A percentile compares a stretch with the other conserved stretches of the same genome.
Evolutionary conservation across 1,140 invertebrate genomes (phyloP).

Genomic region (Achroia grisella): DNA sequence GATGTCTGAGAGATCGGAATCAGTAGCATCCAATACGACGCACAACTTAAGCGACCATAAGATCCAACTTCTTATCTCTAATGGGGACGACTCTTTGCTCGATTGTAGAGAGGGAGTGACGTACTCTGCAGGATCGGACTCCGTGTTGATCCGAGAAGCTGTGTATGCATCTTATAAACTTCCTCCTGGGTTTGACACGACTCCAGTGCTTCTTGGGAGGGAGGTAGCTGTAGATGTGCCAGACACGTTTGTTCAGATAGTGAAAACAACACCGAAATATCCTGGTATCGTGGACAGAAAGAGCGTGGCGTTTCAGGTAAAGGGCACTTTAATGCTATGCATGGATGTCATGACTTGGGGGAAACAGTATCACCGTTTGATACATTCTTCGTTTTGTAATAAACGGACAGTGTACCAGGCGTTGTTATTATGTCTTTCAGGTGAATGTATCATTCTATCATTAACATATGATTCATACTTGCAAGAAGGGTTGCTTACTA

Average conservation of each 20-base stretch:
- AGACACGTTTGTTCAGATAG: constrained; percentile 82
- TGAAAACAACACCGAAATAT: constrained; percentile 84
- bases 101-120: constrained; percentile 65
- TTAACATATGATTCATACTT: background rate
- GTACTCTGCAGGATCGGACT: constrained; percentile 62
- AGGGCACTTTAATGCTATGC: constrained; percentile 25
- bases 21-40: constrained; percentile 43
- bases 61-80: constrained; percentile 66
- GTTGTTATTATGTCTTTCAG: too few relatives aligned
- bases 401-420: too few relatives aligned
- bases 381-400: too few relatives aligned
- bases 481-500: too few relatives aligned
- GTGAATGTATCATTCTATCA: too few relatives aligned
- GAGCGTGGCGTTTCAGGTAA: constrained; percentile 66
- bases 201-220: constrained; percentile 73
- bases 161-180: constrained; percentile 64
- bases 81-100: constrained; percentile 64
- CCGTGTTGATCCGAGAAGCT: constrained; percentile 62
- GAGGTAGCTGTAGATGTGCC: constrained; percentile 86
- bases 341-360: background rate
- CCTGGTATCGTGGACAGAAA: constrained; percentile 75
- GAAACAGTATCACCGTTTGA: too few relatives aligned
- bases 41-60: constrained; percentile 58
- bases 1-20: constrained; percentile 45
- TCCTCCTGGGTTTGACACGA: constrained; percentile 61